These are phyloP conservation scores for Aproaerema taeniolella DNA, from an alignment of 2,888 invertebrate genomes.

Conservation along the genomic window DNA sequence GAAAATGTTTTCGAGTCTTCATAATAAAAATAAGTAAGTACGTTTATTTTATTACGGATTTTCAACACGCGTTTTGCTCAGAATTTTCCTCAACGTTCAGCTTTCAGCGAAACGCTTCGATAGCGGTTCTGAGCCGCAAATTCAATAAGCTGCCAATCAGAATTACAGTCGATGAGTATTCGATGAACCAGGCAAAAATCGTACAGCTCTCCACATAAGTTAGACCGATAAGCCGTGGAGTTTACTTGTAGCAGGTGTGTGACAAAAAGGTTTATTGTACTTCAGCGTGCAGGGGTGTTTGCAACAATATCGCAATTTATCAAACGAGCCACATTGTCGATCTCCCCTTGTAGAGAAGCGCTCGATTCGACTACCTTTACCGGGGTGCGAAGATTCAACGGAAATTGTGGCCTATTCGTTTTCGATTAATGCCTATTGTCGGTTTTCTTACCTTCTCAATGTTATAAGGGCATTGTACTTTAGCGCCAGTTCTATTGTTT, in stretches of 20 bases:
- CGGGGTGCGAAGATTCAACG: slow-evolving; percentile 3
- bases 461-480: too few relatives aligned
- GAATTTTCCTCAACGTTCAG: too few relatives aligned
- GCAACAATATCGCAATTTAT: slow-evolving; percentile 72
- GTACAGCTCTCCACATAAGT: slow-evolving; percentile 6
- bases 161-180: slow-evolving; percentile 10
- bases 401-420: slow-evolving; percentile 4
- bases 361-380: slow-evolving; percentile 9
- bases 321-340: slow-evolving; percentile 71
- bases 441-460: neutral
- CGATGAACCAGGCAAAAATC: slow-evolving; percentile 2
- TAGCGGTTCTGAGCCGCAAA: slow-evolving; percentile 1
- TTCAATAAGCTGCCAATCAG: slow-evolving; percentile 11
- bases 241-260: slow-evolving; percentile 5
- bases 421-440: too few relatives aligned
- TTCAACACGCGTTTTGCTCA: too few relatives aligned
- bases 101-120: neutral
- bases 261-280: slow-evolving; percentile 17
- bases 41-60: too few relatives aligned
- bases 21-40: too few relatives aligned
- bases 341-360: slow-evolving; percentile 40
- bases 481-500: too few relatives aligned
- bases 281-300: slow-evolving; percentile 42
- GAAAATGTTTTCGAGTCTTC: too few relatives aligned
- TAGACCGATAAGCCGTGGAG: neutral